Percentiles rank a stretch among this genome's conserved stretches.
Conservation (phyloP, 2,888 invertebrate species). For the Euplexia lucipara region DNA sequence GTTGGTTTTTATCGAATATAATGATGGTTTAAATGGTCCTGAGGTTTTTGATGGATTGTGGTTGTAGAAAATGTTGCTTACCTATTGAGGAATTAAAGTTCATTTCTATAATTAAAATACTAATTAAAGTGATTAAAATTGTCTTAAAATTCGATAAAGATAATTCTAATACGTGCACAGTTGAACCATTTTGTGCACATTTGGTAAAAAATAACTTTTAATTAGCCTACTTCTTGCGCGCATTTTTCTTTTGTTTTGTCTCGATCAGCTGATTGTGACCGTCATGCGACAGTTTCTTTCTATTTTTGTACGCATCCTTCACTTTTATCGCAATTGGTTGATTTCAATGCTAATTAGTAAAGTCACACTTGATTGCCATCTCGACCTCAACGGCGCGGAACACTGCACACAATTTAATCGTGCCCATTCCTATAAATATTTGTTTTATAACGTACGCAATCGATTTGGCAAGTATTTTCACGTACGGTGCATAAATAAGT, state of each 20-base stretch:
- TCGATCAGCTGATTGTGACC: slow-evolving; percentile 41
- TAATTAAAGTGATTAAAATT: not conserved
- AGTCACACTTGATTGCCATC: slow-evolving; percentile 54
- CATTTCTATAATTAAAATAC: not conserved
- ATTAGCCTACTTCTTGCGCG: slow-evolving; percentile 9
- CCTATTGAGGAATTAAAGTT: not conserved
- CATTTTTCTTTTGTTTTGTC: slow-evolving; percentile 16
- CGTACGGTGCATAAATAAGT: slow-evolving; percentile 16
- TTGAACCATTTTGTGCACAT: slow-evolving; percentile 4
- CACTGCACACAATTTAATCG: slow-evolving; percentile 41
- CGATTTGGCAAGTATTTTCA: slow-evolving; percentile 42
- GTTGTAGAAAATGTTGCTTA: not conserved
- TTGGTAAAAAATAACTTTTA: slow-evolving; percentile 4
- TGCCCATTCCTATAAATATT: slow-evolving; percentile 33
- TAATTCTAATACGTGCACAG: not conserved
- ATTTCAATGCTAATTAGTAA: slow-evolving; percentile 50
- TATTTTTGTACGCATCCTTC: slow-evolving; percentile 52
- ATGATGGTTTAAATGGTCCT: not conserved
- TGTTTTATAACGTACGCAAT: slow-evolving; percentile 44
- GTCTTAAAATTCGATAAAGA: not conserved
- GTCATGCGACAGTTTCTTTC: slow-evolving; percentile 29
- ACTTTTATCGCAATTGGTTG: slow-evolving; percentile 43
- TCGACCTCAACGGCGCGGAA: slow-evolving; percentile 36
- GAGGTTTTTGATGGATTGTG: not conserved
- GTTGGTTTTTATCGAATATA: not conserved